Evolutionary conservation across 2,888 invertebrate genomes (phyloP), one percentile per base, ranked within the genome.

Genomic region (Mesorhabditis spiculigera): DNA sequence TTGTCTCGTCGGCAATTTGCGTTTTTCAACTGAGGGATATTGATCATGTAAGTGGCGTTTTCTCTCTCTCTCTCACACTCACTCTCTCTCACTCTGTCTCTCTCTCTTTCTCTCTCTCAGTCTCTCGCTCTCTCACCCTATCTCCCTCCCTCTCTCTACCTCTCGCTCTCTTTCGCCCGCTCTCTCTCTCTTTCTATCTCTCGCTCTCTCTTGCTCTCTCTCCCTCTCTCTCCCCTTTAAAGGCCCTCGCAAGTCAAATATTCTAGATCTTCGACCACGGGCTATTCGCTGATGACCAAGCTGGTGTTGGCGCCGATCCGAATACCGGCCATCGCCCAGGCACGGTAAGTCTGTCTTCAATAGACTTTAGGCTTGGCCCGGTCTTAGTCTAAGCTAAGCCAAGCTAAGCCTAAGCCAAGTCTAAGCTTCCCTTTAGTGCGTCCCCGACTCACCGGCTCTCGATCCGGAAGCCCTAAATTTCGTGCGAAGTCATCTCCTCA

Each of bases 1-100:
- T 96, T 78, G 93, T 93, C 91, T 95, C 96, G 4, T 95, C 95
- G n/a, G 96, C 97, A 50, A 93, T 97, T 84, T 97, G 97, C 88
- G 93, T 94, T 66, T 97, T 94, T 89, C 92, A 92, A 76, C 91
- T 95, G 76, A 90, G 91, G 68, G 93, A 93, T 80, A 93, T 96
- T 78, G 93, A 95, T 87, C 91, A 86, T 66, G 87, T 86, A 43
- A 95, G 95, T 88, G 91, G 5, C 8, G 41, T 66, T 16, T 41
- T 58, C 28, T 28, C 28, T 28, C 28, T 28, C 28, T 71, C 4
- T 43, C 13, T 16, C 5, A n/a, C n/a, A n/a, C n/a, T n/a, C n/a
- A n/a, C n/a, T n/a, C n/a, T n/a, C n/a, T n/a, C n/a, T n/a, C n/a
- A n/a, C n/a, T n/a, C n/a, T n/a, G n/a, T 28, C 28, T 28, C 28